phyloP scores from a whole-genome alignment of 2,888 invertebrate species.

The Oxyscelio sp. region DNA sequence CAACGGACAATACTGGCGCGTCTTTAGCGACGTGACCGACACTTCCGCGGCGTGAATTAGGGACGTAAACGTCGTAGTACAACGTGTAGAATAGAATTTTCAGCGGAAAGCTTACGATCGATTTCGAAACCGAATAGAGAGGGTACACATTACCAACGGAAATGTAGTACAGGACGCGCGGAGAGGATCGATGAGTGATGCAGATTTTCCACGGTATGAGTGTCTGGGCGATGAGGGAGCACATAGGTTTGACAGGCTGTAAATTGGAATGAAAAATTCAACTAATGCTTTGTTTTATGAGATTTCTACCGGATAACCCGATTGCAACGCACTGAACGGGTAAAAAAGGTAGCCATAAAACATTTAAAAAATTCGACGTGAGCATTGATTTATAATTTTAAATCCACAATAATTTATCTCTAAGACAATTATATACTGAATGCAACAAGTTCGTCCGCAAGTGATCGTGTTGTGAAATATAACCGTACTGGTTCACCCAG shows the following conservation, averaged over 20 bases:
- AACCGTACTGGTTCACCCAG: constrained; percentile 4
- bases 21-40: constrained; percentile 31
- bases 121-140: constrained; percentile 66
- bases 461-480: constrained; percentile 34
- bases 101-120: constrained; percentile 65
- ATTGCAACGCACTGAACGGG: constrained; percentile 11
- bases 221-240: constrained; percentile 87
- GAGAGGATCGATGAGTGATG: constrained; percentile 85
- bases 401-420: constrained; percentile 31
- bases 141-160: constrained; percentile 72
- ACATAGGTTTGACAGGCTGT: constrained; percentile 86
- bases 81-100: constrained; percentile 59
- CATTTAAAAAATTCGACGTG: constrained; percentile 5
- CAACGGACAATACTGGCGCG: constrained; percentile 39
- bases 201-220: constrained; percentile 87
- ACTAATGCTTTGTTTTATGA: constrained; percentile 75
- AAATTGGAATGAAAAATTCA: constrained; percentile 86
- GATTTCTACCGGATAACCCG: constrained; percentile 41
- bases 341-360: constrained; percentile 5
- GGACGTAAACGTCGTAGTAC: constrained; percentile 47
- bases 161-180: constrained; percentile 62
- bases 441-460: constrained; percentile 32
- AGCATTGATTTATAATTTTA: constrained; percentile 19
- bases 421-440: constrained; percentile 29
- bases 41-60: constrained; percentile 46